Conservation (phyloP, 2,888 invertebrate species). For the Bombyx huttoni region DNA sequence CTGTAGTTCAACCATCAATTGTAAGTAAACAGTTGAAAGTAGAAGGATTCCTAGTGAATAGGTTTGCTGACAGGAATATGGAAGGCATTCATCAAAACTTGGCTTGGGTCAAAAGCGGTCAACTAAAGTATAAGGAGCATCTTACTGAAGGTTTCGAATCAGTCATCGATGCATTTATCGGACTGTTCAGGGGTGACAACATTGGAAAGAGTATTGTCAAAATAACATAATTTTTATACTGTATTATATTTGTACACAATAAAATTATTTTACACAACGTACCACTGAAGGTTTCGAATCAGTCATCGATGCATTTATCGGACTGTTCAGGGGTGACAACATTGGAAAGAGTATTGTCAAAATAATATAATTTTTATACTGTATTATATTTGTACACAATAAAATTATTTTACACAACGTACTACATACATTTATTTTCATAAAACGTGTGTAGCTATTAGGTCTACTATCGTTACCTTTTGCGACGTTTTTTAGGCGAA, state of each 20-base stretch:
- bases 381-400: background rate
- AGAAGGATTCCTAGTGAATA: slow-evolving; percentile 73
- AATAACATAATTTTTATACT: slow-evolving; percentile 30
- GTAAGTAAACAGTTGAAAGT: slow-evolving; percentile 73
- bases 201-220: slow-evolving; percentile 78
- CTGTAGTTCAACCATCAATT: slow-evolving; percentile 63
- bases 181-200: slow-evolving; percentile 74
- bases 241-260: background rate
- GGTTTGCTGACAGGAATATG: slow-evolving; percentile 65
- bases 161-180: slow-evolving; percentile 75
- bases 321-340: slow-evolving; percentile 74
- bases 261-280: too few species aligned
- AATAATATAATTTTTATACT: slow-evolving; percentile 30
- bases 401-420: too few species aligned
- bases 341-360: slow-evolving; percentile 78
- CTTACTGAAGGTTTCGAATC: slow-evolving; percentile 77
- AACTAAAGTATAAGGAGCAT: slow-evolving; percentile 76
- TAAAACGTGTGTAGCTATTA: too few species aligned
- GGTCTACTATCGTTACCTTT: slow-evolving; percentile 16
- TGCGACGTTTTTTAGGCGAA: slow-evolving; percentile 25
- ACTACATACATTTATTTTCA: too few species aligned
- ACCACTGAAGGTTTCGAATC: slow-evolving; percentile 71
- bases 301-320: slow-evolving; percentile 75
- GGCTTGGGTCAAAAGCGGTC: slow-evolving; percentile 76
- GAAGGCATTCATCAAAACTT: slow-evolving; percentile 75